phyloP scores from a whole-genome alignment of 2,888 invertebrate species.

The Tridacna gigas region DNA sequence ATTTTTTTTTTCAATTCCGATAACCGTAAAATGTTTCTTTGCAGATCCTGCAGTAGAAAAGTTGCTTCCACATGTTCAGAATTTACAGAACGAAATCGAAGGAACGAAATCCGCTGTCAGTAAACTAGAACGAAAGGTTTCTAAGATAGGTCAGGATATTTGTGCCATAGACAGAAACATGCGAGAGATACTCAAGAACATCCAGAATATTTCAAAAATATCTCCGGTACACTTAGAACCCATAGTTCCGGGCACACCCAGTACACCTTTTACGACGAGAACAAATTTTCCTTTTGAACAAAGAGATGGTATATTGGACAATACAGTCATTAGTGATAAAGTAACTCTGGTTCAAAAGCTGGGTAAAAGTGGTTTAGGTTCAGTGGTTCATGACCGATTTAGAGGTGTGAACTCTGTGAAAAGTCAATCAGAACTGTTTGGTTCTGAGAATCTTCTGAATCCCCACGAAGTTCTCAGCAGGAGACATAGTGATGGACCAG shows the following conservation, averaged over 20 bases:
- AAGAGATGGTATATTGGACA: neutral
- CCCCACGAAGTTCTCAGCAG: slow-evolving; percentile 47
- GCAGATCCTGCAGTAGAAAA: slow-evolving; percentile 54
- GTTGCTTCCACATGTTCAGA: slow-evolving; percentile 67
- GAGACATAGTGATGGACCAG: slow-evolving; percentile 58
- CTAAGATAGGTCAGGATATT: slow-evolving; percentile 66
- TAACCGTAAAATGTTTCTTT: slow-evolving; percentile 19
- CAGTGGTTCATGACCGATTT: neutral
- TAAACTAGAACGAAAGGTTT: slow-evolving; percentile 70
- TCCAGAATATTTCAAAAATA: slow-evolving; percentile 49
- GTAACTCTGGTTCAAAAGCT: neutral
- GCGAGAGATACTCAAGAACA: slow-evolving; percentile 64
- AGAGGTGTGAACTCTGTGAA: neutral
- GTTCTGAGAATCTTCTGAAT: slow-evolving; percentile 36
- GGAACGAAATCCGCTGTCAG: slow-evolving; percentile 73
- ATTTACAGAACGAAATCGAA: slow-evolving; percentile 75
- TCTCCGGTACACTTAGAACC: slow-evolving; percentile 46
- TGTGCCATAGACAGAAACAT: slow-evolving; percentile 64
- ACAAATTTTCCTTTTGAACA: slow-evolving; percentile 51
- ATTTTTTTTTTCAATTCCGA: no score
- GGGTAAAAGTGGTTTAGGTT: neutral
- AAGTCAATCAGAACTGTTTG: slow-evolving; percentile 11
- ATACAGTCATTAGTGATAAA: neutral
- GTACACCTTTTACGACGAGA: slow-evolving; percentile 40
- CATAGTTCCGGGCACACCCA: slow-evolving; percentile 43